Percentiles rank a stretch among this genome's conserved stretches.
These are phyloP conservation scores for Loxodonta africana DNA, from an alignment of 2,113 vertebrate species.

Conservation along the genomic window DNA sequence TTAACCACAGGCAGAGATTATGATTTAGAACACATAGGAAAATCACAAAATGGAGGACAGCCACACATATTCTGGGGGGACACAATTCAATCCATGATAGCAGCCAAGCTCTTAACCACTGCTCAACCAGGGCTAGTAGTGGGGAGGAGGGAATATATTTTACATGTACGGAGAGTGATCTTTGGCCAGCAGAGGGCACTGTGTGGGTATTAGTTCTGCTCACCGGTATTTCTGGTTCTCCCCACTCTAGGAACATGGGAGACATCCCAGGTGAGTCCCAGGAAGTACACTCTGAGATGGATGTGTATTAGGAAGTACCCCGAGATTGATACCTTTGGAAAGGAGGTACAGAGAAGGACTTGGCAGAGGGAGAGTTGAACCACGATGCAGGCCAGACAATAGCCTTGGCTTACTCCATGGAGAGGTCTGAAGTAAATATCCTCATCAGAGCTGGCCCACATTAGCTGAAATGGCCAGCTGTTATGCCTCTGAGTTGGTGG, in stretches of 20 bases:
- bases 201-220: fast-evolving
- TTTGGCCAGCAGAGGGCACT: fast-evolving
- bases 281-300: not conserved
- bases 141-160: fast-evolving
- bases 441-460: fast-evolving
- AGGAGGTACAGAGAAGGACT: too few species aligned
- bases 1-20: too few species aligned
- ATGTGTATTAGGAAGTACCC: not conserved
- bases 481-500: too few species aligned
- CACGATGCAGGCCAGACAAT: fast-evolving
- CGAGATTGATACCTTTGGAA: fast-evolving
- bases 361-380: fast-evolving
- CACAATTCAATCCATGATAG: too few species aligned
- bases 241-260: not conserved
- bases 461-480: fast-evolving
- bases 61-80: too few species aligned
- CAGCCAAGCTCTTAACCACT: too few species aligned
- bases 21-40: too few species aligned
- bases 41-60: too few species aligned
- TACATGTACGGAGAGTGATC: fast-evolving
- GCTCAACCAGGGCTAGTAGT: too few species aligned
- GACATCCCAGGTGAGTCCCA: fast-evolving
- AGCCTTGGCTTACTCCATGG: too few species aligned
- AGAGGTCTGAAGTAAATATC: fast-evolving
- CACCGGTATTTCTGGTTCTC: fast-evolving